Conservation (phyloP, 2,888 invertebrate genomes). For the Apeira syringaria region DNA sequence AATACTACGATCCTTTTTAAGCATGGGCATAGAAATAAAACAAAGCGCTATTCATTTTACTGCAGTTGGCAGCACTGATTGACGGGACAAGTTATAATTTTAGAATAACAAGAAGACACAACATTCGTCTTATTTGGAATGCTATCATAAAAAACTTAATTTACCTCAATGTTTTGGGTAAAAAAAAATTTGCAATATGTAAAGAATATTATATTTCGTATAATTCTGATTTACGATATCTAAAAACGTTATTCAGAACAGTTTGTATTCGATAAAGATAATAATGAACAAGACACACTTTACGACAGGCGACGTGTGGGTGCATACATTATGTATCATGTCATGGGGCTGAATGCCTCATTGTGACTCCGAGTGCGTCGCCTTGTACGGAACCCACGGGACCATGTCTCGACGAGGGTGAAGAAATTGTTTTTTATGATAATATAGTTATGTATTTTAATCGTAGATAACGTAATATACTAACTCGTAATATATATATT, state of each 20-base stretch:
- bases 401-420: conserved; percentile 22
- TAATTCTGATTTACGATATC: no score
- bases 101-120: conserved; percentile 42
- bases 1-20: no score
- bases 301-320: conserved; percentile 19
- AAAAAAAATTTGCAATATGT: no score
- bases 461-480: no score
- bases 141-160: no score
- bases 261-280: conserved; percentile 1
- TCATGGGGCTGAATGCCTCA: conserved; percentile 44
- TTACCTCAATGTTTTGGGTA: no score
- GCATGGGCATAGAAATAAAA: conserved; percentile 28
- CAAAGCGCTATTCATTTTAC: conserved; percentile 17
- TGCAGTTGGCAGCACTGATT: conserved; percentile 43
- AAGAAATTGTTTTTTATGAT: no score
- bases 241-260: no score
- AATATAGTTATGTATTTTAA: no score
- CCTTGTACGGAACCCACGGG: conserved; percentile 31
- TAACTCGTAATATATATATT: no score
- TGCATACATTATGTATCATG: conserved; percentile 19
- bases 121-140: conserved; percentile 46
- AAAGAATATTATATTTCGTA: no score
- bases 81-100: conserved; percentile 53
- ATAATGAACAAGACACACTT: conserved; percentile 15
- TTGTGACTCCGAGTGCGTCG: conserved; percentile 45